These are phyloP conservation scores for Bovichtus diacanthus DNA, from an alignment of 2,797 vertebrate genomes.

Conservation along the genomic window DNA sequence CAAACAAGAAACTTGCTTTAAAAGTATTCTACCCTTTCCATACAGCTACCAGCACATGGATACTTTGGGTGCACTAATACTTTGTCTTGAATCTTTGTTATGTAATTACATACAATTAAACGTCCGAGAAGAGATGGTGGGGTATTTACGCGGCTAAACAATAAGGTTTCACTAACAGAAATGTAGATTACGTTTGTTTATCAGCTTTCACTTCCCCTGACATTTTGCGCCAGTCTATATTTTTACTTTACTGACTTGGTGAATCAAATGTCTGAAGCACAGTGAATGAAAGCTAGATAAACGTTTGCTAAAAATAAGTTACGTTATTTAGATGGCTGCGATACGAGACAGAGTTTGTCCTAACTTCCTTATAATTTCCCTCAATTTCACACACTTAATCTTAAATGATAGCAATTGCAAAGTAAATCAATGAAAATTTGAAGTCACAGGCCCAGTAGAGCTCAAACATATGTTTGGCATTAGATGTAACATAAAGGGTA, in stretches of 20 bases:
- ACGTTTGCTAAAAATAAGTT: neutral
- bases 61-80: neutral
- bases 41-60: neutral
- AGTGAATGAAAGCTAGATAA: neutral
- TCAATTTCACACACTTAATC: too few relatives aligned
- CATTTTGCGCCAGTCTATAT: neutral
- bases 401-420: rapidly evolving
- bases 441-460: rapidly evolving
- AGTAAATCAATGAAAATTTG: rapidly evolving
- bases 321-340: neutral
- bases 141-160: neutral
- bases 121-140: neutral
- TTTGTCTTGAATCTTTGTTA: neutral
- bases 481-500: neutral
- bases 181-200: neutral
- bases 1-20: neutral
- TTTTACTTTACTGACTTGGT: neutral
- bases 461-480: rapidly evolving
- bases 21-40: neutral
- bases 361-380: neutral
- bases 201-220: neutral
- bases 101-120: neutral
- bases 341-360: neutral
- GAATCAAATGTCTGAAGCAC: neutral
- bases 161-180: neutral